These are phyloP conservation scores for Adelges cooleyi DNA, from an alignment of 1,140 invertebrate species.

Conservation along the genomic window DNA sequence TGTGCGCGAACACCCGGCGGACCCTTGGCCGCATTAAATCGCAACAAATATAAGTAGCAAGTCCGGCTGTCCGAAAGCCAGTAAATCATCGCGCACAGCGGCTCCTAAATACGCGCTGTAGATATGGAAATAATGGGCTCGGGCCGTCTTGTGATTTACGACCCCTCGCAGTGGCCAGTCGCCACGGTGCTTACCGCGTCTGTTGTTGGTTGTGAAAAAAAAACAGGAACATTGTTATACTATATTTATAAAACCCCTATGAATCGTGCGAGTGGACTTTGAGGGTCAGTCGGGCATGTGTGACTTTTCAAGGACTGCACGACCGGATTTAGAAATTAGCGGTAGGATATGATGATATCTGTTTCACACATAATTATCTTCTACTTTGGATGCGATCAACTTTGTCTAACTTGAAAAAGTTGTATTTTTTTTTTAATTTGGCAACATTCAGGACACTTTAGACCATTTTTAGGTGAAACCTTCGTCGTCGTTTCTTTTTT, in stretches of 20 bases:
- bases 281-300: too few species aligned
- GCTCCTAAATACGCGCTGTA: conserved; percentile 10
- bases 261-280: neutral
- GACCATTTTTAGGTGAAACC: too few species aligned
- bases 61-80: conserved; percentile 11
- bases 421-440: too few species aligned
- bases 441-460: too few species aligned
- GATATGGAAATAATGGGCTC: conserved; percentile 23
- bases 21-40: conserved; percentile 23
- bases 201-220: neutral
- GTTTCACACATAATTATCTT: too few species aligned
- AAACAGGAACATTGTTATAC: too few species aligned
- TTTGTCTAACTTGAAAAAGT: too few species aligned
- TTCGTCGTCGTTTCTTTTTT: too few species aligned
- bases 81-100: conserved; percentile 7
- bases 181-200: neutral
- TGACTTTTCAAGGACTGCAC: too few species aligned
- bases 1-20: conserved; percentile 3
- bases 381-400: too few species aligned
- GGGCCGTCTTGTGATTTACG: conserved; percentile 22
- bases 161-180: neutral
- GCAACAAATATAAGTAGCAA: conserved; percentile 26
- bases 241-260: neutral
- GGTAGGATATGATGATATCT: too few species aligned
- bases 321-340: too few species aligned